These are phyloP conservation scores for Climacteris rufus DNA, from an alignment of 2,113 vertebrate genomes.

Conservation along the genomic window DNA sequence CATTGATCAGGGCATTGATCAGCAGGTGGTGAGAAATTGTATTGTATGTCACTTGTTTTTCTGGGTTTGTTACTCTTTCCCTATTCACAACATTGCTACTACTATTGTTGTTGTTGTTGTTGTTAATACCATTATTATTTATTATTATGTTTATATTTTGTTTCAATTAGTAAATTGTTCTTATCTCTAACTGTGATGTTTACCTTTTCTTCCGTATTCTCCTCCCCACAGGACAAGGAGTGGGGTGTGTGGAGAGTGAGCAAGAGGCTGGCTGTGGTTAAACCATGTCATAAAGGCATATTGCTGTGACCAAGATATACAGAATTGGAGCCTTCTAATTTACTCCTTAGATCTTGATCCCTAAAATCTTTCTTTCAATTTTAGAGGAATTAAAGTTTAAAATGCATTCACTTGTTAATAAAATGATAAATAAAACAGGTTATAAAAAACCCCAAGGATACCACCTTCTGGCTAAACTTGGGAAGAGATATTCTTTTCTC, in stretches of 20 bases:
- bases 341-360: background rate
- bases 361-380: background rate
- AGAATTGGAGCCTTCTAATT: background rate
- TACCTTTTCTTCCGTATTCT: background rate
- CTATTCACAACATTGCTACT: background rate
- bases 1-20: rapidly evolving
- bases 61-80: background rate
- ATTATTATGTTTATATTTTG: background rate
- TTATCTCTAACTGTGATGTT: background rate
- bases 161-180: background rate
- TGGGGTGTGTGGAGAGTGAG: background rate
- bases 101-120: background rate
- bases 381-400: background rate
- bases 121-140: background rate
- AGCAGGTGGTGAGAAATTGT: background rate
- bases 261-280: background rate
- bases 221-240: background rate
- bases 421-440: background rate
- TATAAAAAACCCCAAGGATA: background rate
- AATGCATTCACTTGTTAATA: background rate
- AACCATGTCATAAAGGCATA: background rate
- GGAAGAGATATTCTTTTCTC: background rate
- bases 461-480: background rate
- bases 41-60: background rate
- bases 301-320: too few species aligned